phyloP scores from a whole-genome alignment of 2,888 invertebrate genomes.

The Philonicus albiceps region DNA sequence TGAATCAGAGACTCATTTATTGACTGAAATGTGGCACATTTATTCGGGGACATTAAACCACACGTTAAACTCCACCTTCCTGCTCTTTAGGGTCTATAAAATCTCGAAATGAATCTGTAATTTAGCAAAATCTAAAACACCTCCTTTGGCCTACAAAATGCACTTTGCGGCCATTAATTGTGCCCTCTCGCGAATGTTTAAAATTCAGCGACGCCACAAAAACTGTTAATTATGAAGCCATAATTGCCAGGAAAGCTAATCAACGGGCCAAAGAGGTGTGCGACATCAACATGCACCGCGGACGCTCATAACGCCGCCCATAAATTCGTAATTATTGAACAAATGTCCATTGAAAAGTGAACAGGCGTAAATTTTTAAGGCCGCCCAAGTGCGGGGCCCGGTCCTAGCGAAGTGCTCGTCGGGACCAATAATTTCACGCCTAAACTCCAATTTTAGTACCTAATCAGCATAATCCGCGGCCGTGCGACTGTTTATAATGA shows the following conservation, averaged over 20 bases:
- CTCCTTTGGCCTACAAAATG: background rate
- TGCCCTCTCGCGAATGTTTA: background rate
- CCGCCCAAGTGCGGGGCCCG: background rate
- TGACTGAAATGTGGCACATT: background rate
- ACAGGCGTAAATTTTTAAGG: conserved; percentile 31
- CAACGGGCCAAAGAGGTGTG: background rate
- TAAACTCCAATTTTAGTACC: conserved; percentile 36
- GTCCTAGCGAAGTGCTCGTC: background rate
- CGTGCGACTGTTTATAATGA: conserved; percentile 22
- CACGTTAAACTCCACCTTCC: background rate
- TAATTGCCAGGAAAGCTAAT: conserved; percentile 32
- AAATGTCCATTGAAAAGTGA: conserved; percentile 31
- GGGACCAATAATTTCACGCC: conserved; percentile 17
- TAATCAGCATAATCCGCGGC: conserved; percentile 38
- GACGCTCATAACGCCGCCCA: conserved; percentile 10
- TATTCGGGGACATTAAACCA: background rate
- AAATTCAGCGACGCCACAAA: background rate
- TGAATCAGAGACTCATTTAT: background rate
- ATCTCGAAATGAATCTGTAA: background rate
- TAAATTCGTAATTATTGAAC: conserved; percentile 38
- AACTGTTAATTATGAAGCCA: background rate
- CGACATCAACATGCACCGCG: background rate
- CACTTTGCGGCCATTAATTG: background rate
- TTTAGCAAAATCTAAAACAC: background rate
- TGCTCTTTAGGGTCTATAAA: background rate